A percentile compares a stretch with the other conserved stretches of the same genome.
Evolutionary conservation across 2,113 vertebrate species (phyloP).

Genomic region (Cromileptes altivelis): DNA sequence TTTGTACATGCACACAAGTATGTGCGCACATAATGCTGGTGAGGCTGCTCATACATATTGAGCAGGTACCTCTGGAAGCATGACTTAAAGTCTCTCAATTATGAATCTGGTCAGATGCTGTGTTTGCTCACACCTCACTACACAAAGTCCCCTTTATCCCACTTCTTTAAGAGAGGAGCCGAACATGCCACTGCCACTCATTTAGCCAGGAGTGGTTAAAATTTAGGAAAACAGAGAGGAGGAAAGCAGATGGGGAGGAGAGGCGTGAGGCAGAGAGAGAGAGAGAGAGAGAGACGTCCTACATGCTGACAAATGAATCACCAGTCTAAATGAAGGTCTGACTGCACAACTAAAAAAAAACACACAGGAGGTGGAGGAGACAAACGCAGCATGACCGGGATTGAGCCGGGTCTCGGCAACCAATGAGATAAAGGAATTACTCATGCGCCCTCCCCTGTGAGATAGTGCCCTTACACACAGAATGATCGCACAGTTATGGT

Average conservation of each 20-base stretch:
- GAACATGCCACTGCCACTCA: constrained; percentile 61
- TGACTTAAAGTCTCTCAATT: constrained; percentile 81
- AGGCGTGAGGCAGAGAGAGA: constrained; percentile 31
- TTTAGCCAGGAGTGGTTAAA: constrained; percentile 77
- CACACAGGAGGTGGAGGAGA: constrained; percentile 26
- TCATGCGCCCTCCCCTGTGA: constrained; percentile 33
- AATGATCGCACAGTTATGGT: constrained; percentile 44
- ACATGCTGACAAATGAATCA: constrained; percentile 74
- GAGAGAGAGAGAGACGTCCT: constrained; percentile 40
- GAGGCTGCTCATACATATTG: constrained; percentile 74
- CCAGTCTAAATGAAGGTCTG: constrained; percentile 63
- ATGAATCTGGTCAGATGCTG: constrained; percentile 78
- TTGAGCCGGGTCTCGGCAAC: constrained; percentile 27
- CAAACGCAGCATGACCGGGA: constrained; percentile 19
- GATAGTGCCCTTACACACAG: constrained; percentile 46
- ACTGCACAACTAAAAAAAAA: constrained; percentile 16
- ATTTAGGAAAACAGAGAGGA: constrained; percentile 58
- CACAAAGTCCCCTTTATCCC: constrained; percentile 63
- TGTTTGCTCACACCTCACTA: constrained; percentile 78
- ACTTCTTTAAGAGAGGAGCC: constrained; percentile 48
- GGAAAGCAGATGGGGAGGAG: constrained; percentile 51
- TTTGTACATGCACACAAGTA: constrained; percentile 18
- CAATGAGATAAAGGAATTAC: constrained; percentile 52
- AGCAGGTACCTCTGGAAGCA: constrained; percentile 72
- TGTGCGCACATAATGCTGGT: constrained; percentile 23